Evolutionary conservation across 2,888 invertebrate species (phyloP).

Genomic region (Conops quadrifasciatus): DNA sequence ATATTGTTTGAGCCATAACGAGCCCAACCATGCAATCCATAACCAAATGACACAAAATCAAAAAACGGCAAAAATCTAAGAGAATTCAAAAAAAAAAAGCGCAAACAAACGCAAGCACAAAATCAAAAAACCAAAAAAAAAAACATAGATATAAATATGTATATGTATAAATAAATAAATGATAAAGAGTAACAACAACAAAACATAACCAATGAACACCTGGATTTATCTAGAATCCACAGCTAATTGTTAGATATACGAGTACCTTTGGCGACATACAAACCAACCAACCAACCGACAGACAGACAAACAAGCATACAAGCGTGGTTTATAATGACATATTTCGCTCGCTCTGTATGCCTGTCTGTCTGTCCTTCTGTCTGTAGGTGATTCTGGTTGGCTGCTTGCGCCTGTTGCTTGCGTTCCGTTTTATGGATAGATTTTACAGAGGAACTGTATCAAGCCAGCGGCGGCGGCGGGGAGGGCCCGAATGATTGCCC

Average conservation of each 20-base stretch:
- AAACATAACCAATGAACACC: slow-evolving; percentile 35
- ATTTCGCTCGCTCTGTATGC: background rate
- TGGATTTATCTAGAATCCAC: slow-evolving; percentile 41
- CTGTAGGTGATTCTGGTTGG: background rate
- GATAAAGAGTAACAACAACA: background rate
- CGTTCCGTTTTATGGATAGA: background rate
- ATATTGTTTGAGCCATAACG: slow-evolving; percentile 11
- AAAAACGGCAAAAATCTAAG: background rate
- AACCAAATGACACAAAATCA: slow-evolving; percentile 1
- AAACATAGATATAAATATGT: background rate
- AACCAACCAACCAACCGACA: background rate
- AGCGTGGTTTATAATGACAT: slow-evolving; percentile 22
- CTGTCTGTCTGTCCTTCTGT: background rate
- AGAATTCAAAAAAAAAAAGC: slow-evolving; percentile 7
- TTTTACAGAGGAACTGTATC: slow-evolving; percentile 17
- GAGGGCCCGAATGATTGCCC: slow-evolving; percentile 12
- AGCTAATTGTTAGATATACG: slow-evolving; percentile 36
- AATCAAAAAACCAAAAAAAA: background rate
- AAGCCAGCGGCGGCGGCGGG: background rate
- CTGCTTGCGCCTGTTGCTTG: slow-evolving; percentile 10
- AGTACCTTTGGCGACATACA: slow-evolving; percentile 10
- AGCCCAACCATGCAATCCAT: background rate
- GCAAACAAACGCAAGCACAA: no score
- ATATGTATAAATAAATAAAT: background rate
- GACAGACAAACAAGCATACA: background rate